Evolutionary conservation across 2,797 vertebrate species (phyloP).

Genomic region (Corythornis leucogaster): DNA sequence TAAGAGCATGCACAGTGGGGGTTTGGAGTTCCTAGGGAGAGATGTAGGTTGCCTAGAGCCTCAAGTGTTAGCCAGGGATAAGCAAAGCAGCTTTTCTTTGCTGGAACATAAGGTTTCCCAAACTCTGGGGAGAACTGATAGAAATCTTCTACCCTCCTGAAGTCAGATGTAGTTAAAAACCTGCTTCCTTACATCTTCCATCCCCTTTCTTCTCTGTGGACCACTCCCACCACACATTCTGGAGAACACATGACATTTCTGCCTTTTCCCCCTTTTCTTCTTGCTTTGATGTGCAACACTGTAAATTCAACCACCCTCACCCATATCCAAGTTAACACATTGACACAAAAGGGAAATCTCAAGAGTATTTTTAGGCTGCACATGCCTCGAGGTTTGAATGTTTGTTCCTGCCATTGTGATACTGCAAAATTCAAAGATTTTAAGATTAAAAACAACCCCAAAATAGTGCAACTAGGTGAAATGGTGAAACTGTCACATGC

Average conservation of each 20-base stretch:
- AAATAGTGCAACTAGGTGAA: not conserved
- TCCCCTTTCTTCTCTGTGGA: not conserved
- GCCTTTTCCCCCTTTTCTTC: not conserved
- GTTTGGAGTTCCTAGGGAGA: not conserved
- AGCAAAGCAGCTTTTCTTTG: not conserved
- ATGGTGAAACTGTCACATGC: not conserved
- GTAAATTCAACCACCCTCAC: not conserved
- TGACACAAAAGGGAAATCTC: not conserved
- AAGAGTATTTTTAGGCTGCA: not conserved
- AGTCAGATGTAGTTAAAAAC: not conserved
- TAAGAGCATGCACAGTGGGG: not conserved
- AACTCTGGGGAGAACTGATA: not conserved
- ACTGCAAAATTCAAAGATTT: not conserved
- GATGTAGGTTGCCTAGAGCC: not conserved
- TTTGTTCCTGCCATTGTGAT: not conserved
- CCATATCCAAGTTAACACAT: not conserved
- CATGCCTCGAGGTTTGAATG: not conserved
- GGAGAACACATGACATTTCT: not conserved
- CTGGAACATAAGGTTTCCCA: not conserved
- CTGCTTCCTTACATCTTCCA: not conserved
- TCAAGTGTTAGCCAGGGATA: not conserved
- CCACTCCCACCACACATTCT: not conserved
- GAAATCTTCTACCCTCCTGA: not conserved
- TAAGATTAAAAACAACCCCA: no score
- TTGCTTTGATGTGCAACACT: not conserved